A percentile compares a stretch with the other conserved stretches of the same genome.
Conservation (phyloP, 2,797 vertebrate genomes). For the Diceros bicornis region DNA sequence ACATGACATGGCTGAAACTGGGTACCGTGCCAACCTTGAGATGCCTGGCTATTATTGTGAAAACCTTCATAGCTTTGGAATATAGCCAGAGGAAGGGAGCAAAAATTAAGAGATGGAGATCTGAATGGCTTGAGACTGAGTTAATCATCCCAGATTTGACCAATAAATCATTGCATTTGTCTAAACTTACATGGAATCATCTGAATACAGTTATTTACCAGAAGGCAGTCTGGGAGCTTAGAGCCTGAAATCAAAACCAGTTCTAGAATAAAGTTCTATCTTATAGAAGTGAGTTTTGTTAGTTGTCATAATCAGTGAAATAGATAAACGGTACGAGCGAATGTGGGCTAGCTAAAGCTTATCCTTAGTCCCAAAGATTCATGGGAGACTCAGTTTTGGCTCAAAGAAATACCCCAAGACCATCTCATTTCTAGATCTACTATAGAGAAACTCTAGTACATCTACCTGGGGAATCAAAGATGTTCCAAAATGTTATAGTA, state of each 20-base stretch:
- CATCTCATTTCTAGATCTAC: neutral
- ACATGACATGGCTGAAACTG: neutral
- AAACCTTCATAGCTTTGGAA: neutral
- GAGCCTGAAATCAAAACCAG: neutral
- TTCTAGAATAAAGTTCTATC: neutral
- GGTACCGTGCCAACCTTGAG: neutral
- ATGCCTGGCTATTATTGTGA: neutral
- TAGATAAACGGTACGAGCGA: neutral
- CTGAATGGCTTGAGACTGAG: neutral
- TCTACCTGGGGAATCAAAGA: neutral
- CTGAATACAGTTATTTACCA: neutral
- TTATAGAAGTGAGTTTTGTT: slow-evolving; percentile 25
- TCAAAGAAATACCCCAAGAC: neutral
- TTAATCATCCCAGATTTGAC: neutral
- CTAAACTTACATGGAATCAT: neutral
- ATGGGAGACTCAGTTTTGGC: neutral
- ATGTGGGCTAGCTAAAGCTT: neutral
- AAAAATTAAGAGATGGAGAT: neutral
- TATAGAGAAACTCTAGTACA: neutral
- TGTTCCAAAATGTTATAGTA: neutral
- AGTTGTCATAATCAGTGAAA: neutral
- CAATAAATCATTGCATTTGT: neutral
- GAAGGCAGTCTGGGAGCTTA: neutral
- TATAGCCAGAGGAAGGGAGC: neutral
- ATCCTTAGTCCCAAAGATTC: neutral